A percentile compares a stretch with the other conserved stretches of the same genome.
These are phyloP conservation scores for Manis crassicaudata DNA, from an alignment of 2,797 vertebrate species.

Conservation along the genomic window DNA sequence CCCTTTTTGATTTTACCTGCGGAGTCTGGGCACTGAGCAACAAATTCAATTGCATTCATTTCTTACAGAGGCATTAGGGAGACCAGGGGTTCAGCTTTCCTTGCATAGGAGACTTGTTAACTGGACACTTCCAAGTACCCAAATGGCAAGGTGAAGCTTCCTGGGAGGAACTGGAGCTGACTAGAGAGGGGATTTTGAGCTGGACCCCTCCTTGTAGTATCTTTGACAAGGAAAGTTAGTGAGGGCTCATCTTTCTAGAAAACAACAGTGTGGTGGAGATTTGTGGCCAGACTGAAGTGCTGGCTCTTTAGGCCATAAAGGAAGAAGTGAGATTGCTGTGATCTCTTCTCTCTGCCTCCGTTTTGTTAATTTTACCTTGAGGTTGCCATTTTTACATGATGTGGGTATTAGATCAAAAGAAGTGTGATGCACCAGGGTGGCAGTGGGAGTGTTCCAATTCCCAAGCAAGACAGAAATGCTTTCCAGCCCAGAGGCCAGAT, in stretches of 20 bases:
- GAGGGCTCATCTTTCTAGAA: background rate
- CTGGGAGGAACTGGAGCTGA: background rate
- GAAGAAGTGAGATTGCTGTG: background rate
- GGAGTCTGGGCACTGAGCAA: background rate
- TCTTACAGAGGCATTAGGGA: background rate
- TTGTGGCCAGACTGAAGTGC: background rate
- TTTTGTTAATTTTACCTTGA: background rate
- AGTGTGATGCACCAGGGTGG: background rate
- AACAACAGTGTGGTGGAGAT: background rate
- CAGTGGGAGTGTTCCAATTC: background rate
- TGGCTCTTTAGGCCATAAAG: background rate
- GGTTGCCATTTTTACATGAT: background rate
- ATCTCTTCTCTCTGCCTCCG: background rate
- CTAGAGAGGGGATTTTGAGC: background rate
- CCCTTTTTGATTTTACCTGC: background rate
- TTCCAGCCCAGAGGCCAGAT: background rate
- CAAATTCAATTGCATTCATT: background rate
- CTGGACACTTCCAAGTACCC: background rate
- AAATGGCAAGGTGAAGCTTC: background rate
- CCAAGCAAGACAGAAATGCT: constrained; percentile 1
- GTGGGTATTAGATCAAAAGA: background rate
- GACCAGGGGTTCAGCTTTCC: background rate
- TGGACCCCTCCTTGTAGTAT: background rate
- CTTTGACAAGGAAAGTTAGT: background rate
- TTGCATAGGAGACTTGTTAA: background rate